These are phyloP conservation scores for Drepana arcuata DNA, from an alignment of 1,140 invertebrate species.

Conservation along the genomic window DNA sequence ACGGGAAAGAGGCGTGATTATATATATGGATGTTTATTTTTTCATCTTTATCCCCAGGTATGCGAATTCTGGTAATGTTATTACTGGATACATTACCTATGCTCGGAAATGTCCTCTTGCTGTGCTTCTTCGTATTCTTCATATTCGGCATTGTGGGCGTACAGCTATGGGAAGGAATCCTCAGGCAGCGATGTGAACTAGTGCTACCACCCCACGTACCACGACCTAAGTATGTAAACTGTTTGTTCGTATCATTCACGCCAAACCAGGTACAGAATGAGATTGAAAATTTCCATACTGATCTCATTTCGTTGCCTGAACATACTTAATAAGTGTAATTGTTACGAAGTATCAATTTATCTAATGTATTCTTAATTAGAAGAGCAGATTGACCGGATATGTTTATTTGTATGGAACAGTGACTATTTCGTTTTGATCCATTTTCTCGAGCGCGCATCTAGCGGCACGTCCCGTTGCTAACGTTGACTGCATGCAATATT, in stretches of 20 bases:
- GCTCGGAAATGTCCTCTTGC: slow-evolving; percentile 97
- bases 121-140: slow-evolving; percentile 99
- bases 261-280: not conserved
- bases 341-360: too few relatives aligned
- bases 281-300: too few relatives aligned
- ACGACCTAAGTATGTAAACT: slow-evolving; percentile 84
- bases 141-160: slow-evolving; percentile 99
- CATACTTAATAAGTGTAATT: too few relatives aligned
- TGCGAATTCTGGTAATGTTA: slow-evolving; percentile 98
- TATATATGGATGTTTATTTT: slow-evolving; percentile 1
- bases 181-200: slow-evolving; percentile 94
- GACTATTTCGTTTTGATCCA: slow-evolving; percentile 46
- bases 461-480: slow-evolving; percentile 62
- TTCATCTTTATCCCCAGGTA: slow-evolving; percentile 77
- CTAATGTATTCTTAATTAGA: too few relatives aligned
- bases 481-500: slow-evolving; percentile 71
- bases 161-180: slow-evolving; percentile 98
- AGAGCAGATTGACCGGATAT: slow-evolving; percentile 11
- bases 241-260: too few relatives aligned
- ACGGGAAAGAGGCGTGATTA: too few relatives aligned
- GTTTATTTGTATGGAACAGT: slow-evolving; percentile 22
- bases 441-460: slow-evolving; percentile 56
- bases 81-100: slow-evolving; percentile 99
- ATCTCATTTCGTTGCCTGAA: too few relatives aligned
- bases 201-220: slow-evolving; percentile 77